Conservation (phyloP, 2,113 vertebrate genomes). For the Caranx ignobilis region DNA sequence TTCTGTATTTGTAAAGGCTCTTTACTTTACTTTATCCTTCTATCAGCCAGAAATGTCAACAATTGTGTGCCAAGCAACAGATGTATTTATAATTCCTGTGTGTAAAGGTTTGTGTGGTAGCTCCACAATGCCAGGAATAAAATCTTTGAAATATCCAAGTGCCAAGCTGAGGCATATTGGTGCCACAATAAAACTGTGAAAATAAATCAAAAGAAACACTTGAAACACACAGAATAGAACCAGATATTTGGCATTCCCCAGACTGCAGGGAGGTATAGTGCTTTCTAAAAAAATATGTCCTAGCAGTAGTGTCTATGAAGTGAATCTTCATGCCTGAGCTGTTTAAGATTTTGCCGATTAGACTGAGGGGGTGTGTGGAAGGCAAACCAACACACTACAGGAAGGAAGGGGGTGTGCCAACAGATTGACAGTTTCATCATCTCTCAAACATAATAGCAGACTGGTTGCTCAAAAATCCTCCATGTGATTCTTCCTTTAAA, state of each 20-base stretch:
- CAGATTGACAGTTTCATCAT: background rate
- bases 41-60: background rate
- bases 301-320: background rate
- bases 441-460: background rate
- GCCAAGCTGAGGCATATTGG: slow-evolving; percentile 28
- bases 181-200: slow-evolving; percentile 5
- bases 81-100: background rate
- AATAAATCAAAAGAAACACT: slow-evolving; percentile 28
- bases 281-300: slow-evolving; percentile 19
- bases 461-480: background rate
- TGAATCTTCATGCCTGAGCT: slow-evolving; percentile 7
- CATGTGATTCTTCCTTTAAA: background rate
- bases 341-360: slow-evolving; percentile 16
- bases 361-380: background rate
- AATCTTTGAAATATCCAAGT: background rate
- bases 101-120: background rate
- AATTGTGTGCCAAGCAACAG: background rate
- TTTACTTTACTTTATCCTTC: background rate
- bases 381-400: background rate
- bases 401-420: background rate
- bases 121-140: background rate
- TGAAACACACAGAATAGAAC: slow-evolving; percentile 16
- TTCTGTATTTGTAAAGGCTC: too few relatives aligned
- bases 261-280: background rate
- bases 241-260: slow-evolving; percentile 9